phyloP scores from a whole-genome alignment of 2,113 vertebrate species.

The Clarias gariepinus region DNA sequence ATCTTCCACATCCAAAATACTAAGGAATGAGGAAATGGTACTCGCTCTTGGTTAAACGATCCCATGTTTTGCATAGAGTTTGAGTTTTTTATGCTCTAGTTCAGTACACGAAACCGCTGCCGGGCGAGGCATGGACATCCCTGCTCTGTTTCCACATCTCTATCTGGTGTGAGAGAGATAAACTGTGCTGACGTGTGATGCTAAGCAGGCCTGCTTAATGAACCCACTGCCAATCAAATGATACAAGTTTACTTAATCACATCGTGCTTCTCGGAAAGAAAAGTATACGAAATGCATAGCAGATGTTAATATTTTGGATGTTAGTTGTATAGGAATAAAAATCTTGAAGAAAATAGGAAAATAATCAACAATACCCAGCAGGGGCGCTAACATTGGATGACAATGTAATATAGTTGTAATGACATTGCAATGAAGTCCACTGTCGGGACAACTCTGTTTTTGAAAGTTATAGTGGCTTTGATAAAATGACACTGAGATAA shows the following conservation, averaged over 20 bases:
- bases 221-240: neutral
- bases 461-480: too few relatives aligned
- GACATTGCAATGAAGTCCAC: too few relatives aligned
- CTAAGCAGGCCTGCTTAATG: neutral
- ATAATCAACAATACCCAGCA: too few relatives aligned
- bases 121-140: neutral
- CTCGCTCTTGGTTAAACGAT: neutral
- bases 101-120: neutral
- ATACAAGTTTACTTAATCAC: neutral
- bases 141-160: neutral
- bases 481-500: too few relatives aligned
- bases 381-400: too few relatives aligned
- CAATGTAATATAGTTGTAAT: too few relatives aligned
- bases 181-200: slow-evolving; percentile 3
- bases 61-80: neutral
- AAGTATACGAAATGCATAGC: neutral
- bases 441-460: too few relatives aligned
- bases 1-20: neutral
- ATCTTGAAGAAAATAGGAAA: neutral
- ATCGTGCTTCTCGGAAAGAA: neutral
- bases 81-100: neutral
- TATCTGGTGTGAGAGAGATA: slow-evolving; percentile 2
- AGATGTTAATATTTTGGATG: neutral
- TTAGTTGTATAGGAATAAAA: too few relatives aligned
- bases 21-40: neutral